Conservation (phyloP, 2,888 invertebrate species). For the Anthophora plumipes region DNA sequence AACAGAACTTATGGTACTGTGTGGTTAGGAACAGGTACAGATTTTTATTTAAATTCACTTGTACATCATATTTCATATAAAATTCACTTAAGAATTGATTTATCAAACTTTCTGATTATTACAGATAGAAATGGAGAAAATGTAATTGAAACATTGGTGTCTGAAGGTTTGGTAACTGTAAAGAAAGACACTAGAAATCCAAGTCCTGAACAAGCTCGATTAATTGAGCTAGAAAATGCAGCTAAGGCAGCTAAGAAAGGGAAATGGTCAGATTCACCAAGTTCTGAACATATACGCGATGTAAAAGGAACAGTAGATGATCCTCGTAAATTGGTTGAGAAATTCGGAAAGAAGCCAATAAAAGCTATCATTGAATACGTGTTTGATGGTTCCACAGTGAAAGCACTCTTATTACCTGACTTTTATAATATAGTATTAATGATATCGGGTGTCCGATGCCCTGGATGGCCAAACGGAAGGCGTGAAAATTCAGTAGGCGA, state of each 20-base stretch:
- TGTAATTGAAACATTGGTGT: conserved; percentile 93
- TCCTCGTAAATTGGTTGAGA: conserved; percentile 92
- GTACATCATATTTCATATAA: conserved; percentile 3
- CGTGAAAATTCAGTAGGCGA: conserved; percentile 90
- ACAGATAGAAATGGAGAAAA: conserved; percentile 87
- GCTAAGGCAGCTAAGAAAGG: conserved; percentile 96
- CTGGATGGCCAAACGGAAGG: conserved; percentile 91
- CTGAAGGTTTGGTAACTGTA: conserved; percentile 95
- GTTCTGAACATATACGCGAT: conserved; percentile 91
- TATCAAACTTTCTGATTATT: conserved; percentile 2
- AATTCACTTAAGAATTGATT: not conserved
- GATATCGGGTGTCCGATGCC: conserved; percentile 96
- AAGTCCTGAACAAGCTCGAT: conserved; percentile 88
- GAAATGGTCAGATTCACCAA: conserved; percentile 87
- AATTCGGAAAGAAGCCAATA: conserved; percentile 93
- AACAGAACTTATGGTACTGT: conserved; percentile 95
- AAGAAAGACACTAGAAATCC: conserved; percentile 88
- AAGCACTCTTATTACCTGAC: conserved; percentile 95
- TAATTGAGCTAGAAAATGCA: conserved; percentile 94
- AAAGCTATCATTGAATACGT: conserved; percentile 98
- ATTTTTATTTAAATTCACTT: conserved; percentile 6
- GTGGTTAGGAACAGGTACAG: conserved; percentile 92
- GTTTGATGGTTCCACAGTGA: conserved; percentile 97
- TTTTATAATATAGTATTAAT: conserved; percentile 97
- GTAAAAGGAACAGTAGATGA: conserved; percentile 96